These are phyloP conservation scores for Manis javanica DNA, from an alignment of 2,797 vertebrate genomes.

Conservation along the genomic window DNA sequence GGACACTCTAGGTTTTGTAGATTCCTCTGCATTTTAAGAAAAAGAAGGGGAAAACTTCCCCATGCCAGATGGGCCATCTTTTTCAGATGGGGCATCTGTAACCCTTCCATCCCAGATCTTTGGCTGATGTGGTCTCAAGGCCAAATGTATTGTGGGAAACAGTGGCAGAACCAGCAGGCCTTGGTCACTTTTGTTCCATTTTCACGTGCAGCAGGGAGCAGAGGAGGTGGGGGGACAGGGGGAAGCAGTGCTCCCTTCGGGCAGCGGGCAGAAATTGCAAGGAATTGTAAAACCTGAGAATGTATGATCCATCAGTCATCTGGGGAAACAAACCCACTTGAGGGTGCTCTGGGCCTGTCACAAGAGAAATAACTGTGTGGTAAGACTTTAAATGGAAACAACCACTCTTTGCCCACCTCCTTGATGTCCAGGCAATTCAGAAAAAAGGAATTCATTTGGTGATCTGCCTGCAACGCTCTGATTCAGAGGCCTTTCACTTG, in stretches of 20 bases:
- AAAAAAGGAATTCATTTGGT: not conserved
- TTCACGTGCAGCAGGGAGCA: rapidly evolving
- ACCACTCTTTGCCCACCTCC: not conserved
- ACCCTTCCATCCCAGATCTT: not conserved
- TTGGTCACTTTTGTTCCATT: not conserved
- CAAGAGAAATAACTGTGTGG: not conserved
- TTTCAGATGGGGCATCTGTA: not conserved
- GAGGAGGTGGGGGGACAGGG: not conserved
- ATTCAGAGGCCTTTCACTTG: not conserved
- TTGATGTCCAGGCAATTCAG: not conserved
- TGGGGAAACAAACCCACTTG: not conserved
- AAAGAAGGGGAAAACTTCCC: not conserved
- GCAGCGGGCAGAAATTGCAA: not conserved
- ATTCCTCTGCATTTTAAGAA: not conserved
- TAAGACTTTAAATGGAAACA: not conserved
- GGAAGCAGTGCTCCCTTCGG: not conserved
- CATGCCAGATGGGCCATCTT: not conserved
- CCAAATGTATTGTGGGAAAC: not conserved
- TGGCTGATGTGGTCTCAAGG: not conserved
- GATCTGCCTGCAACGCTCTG: not conserved
- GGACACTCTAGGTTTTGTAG: not conserved
- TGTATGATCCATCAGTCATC: not conserved
- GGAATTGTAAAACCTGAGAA: not conserved
- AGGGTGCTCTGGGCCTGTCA: not conserved
- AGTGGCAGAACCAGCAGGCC: rapidly evolving